Conservation (phyloP, 2,888 invertebrate species). For the Drosophila atroscutellata region DNA sequence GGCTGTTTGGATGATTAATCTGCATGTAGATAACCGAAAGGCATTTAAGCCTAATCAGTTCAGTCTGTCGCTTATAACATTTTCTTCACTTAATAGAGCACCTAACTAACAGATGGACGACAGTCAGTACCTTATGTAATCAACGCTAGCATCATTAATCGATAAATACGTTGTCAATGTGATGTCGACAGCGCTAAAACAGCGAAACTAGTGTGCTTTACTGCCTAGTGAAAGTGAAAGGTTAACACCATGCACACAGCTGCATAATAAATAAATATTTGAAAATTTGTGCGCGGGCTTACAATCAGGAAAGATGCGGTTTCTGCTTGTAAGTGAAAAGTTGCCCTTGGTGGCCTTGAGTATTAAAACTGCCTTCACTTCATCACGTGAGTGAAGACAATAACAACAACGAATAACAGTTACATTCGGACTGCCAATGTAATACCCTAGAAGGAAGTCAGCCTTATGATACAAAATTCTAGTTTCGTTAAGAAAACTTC, state of each 20-base stretch:
- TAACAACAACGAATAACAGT: constrained; percentile 15
- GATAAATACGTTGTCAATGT: constrained; percentile 49
- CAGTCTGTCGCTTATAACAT: constrained; percentile 46
- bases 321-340: constrained; percentile 5
- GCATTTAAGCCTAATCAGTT: constrained; percentile 47
- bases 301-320: constrained; percentile 19
- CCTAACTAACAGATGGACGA: constrained; percentile 35
- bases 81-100: constrained; percentile 56
- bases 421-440: neutral
- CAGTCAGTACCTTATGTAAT: constrained; percentile 52
- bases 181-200: neutral
- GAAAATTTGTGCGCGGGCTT: constrained; percentile 29
- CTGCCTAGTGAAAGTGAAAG: constrained; percentile 69
- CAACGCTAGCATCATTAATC: constrained; percentile 26
- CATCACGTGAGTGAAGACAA: constrained; percentile 12
- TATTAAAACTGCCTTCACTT: constrained; percentile 8
- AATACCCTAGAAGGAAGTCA: neutral
- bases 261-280: constrained; percentile 46
- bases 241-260: constrained; percentile 28
- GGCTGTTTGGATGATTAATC: constrained; percentile 46
- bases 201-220: constrained; percentile 7
- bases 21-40: constrained; percentile 35
- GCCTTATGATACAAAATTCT: neutral
- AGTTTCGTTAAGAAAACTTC: neutral
- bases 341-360: constrained; percentile 52